These are phyloP conservation scores for Lontra canadensis DNA, from an alignment of 2,113 vertebrate species.

Conservation along the genomic window DNA sequence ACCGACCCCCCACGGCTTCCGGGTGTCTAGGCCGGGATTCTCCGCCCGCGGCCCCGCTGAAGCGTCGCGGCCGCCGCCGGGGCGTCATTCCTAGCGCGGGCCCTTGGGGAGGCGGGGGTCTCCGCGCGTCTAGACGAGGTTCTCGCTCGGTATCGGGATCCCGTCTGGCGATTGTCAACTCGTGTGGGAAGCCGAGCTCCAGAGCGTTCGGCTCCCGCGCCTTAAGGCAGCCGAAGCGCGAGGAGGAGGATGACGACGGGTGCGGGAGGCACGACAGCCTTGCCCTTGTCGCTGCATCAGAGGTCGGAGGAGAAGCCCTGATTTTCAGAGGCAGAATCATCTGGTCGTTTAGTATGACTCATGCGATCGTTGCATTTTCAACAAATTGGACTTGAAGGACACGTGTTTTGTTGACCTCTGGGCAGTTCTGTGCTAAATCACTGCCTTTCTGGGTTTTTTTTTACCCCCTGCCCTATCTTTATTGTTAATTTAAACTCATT, in stretches of 20 bases:
- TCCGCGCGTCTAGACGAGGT: background rate
- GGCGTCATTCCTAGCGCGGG: background rate
- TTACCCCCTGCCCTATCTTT: background rate
- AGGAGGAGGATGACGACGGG: background rate
- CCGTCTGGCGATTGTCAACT: background rate
- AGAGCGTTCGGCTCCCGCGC: background rate
- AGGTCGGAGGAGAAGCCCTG: background rate
- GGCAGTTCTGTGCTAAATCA: background rate
- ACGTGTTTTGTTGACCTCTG: background rate
- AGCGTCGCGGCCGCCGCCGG: background rate
- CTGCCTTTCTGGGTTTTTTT: background rate
- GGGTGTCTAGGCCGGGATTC: background rate
- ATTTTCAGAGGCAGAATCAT: background rate
- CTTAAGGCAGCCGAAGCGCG: background rate
- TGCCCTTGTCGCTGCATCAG: background rate
- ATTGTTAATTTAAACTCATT: slow-evolving; percentile 42
- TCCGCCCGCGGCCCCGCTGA: background rate
- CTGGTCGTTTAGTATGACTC: background rate
- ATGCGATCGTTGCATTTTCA: background rate
- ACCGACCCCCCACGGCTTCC: background rate
- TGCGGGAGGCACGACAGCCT: background rate
- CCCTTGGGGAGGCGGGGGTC: background rate
- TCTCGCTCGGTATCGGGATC: background rate
- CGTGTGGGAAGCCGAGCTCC: background rate
- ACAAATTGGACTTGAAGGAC: background rate